Conservation (phyloP, 2,797 vertebrate genomes). For the Coracias cyanogaster region DNA sequence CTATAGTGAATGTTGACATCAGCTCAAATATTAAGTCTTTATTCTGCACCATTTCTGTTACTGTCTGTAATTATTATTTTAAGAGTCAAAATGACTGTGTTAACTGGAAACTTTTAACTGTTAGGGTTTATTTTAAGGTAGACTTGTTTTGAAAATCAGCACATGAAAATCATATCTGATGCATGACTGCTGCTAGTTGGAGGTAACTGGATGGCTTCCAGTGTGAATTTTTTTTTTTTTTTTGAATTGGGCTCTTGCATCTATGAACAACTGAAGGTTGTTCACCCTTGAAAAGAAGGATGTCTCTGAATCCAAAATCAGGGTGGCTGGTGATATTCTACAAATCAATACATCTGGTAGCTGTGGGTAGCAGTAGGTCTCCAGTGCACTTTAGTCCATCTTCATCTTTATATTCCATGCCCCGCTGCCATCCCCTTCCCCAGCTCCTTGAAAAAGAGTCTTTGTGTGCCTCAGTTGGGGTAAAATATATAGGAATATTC, state of each 20-base stretch:
- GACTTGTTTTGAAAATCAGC: not conserved
- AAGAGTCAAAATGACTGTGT: not conserved
- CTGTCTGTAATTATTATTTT: not conserved
- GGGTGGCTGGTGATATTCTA: not conserved
- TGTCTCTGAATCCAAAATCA: not conserved
- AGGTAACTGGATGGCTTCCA: not conserved
- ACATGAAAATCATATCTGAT: not conserved
- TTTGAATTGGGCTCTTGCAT: not conserved
- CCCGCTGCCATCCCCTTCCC: no score
- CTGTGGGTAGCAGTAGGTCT: not conserved
- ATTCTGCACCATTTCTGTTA: not conserved
- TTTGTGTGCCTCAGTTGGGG: not conserved
- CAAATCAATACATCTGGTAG: not conserved
- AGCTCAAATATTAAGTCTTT: not conserved
- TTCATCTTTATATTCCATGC: no score
- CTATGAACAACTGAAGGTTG: not conserved
- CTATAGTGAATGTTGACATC: not conserved
- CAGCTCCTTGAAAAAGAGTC: not conserved
- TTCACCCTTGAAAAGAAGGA: no score
- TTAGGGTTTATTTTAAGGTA: not conserved
- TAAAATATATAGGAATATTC: not conserved
- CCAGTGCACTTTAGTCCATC: not conserved
- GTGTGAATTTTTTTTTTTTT: not conserved
- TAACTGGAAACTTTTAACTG: not conserved
- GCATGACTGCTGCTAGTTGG: not conserved